Evolutionary conservation across 2,113 vertebrate species (phyloP).

Genomic region (Pleuronectes platessa): DNA sequence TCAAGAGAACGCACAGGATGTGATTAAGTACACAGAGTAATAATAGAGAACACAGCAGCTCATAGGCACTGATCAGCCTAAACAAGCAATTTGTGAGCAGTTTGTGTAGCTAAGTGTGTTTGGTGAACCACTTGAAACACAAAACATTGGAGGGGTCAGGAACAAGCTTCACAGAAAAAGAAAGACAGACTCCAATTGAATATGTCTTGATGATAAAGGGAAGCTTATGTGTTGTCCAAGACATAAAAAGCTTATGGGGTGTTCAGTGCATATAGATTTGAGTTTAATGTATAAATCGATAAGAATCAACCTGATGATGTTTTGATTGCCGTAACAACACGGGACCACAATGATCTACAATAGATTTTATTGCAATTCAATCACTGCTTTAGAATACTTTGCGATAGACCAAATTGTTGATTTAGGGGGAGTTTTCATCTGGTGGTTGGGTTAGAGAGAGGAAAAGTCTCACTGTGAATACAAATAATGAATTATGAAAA

Average conservation of each 20-base stretch:
- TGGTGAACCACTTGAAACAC: neutral
- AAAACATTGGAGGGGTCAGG: neutral
- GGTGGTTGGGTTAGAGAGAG: too few relatives aligned
- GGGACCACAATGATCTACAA: too few relatives aligned
- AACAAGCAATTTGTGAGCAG: neutral
- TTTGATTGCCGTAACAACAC: too few relatives aligned
- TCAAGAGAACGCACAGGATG: neutral
- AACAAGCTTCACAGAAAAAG: neutral
- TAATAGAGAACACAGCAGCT: neutral
- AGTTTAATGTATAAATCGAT: too few relatives aligned
- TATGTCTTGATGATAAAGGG: neutral
- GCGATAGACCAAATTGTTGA: too few relatives aligned
- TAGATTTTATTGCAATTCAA: too few relatives aligned
- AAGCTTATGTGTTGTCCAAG: too few relatives aligned
- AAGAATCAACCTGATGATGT: too few relatives aligned
- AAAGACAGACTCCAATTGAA: neutral
- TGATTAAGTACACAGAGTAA: neutral
- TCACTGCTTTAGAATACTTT: too few relatives aligned
- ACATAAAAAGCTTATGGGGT: too few relatives aligned
- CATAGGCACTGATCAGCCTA: neutral
- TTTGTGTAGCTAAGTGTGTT: neutral
- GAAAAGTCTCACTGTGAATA: neutral
- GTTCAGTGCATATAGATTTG: too few relatives aligned
- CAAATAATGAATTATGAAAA: neutral
- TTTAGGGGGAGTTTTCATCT: too few relatives aligned